Percentiles rank a stretch among this genome's conserved stretches.
Evolutionary conservation across 1,140 invertebrate genomes (phyloP).

Genomic region (Calephelis nemesis): DNA sequence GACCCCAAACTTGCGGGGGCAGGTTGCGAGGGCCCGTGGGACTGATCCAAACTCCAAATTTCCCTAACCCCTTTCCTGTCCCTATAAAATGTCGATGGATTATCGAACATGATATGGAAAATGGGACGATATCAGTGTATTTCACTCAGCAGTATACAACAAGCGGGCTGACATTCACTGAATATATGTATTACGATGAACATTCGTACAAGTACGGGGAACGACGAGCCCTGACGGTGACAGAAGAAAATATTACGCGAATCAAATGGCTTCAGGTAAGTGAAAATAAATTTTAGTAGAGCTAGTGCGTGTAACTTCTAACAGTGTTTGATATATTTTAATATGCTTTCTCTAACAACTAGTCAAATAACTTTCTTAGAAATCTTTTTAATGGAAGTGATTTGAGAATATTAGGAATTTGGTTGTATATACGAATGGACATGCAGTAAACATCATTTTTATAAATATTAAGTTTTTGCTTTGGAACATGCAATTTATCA

Average conservation of each 20-base stretch:
- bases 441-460: no score
- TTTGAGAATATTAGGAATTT: no score
- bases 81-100: constrained; percentile 93
- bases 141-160: constrained; percentile 93
- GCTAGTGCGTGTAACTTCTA: no score
- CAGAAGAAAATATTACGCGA: constrained; percentile 85
- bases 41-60: constrained; percentile 89
- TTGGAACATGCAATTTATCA: no score
- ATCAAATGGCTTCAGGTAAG: constrained; percentile 84
- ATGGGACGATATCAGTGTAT: constrained; percentile 89
- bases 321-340: no score
- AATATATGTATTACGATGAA: constrained; percentile 89
- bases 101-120: constrained; percentile 86
- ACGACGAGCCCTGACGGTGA: constrained; percentile 81
- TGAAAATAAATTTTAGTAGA: constrained; percentile 3
- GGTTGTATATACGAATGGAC: no score
- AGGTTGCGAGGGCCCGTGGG: constrained; percentile 82
- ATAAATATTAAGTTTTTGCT: no score
- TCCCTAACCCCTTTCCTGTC: constrained; percentile 87
- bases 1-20: constrained; percentile 81
- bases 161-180: constrained; percentile 88
- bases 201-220: constrained; percentile 82
- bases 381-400: no score
- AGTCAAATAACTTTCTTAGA: no score
- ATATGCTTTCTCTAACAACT: no score